phyloP scores from a whole-genome alignment of 1,140 invertebrate genomes.

The Atta colombica region DNA sequence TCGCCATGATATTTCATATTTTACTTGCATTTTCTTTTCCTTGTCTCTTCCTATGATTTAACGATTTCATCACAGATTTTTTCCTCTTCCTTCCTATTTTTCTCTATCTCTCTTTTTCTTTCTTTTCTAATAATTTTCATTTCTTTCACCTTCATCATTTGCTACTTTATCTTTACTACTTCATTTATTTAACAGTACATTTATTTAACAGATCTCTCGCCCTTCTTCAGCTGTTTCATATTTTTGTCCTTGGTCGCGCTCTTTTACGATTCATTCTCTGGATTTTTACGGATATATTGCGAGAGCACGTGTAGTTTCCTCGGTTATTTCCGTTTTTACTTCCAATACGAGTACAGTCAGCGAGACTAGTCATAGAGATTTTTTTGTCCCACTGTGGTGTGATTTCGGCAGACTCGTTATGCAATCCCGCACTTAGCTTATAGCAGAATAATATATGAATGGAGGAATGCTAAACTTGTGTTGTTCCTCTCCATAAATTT shows the following conservation, averaged over 20 bases:
- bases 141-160: constrained; percentile 38
- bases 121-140: constrained; percentile 23
- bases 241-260: constrained; percentile 6
- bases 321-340: constrained; percentile 42
- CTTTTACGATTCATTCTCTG: constrained; percentile 50
- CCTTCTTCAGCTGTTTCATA: constrained; percentile 47
- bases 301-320: not conserved
- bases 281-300: constrained; percentile 49
- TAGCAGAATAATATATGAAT: constrained; percentile 32
- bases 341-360: not conserved
- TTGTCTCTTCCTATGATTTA: not conserved
- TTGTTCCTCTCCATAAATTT: not conserved
- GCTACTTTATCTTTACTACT: constrained; percentile 8
- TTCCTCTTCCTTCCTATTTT: not conserved
- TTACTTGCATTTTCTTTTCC: constrained; percentile 5
- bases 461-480: not conserved
- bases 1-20: not conserved
- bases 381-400: not conserved
- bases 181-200: constrained; percentile 17
- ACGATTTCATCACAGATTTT: not conserved
- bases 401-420: constrained; percentile 29
- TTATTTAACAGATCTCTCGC: constrained; percentile 9
- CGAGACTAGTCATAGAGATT: constrained; percentile 28
- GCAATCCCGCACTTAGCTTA: constrained; percentile 7
- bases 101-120: too few relatives aligned